These are phyloP conservation scores for Abrostola tripartita DNA, from an alignment of 2,888 invertebrate species.

Conservation along the genomic window DNA sequence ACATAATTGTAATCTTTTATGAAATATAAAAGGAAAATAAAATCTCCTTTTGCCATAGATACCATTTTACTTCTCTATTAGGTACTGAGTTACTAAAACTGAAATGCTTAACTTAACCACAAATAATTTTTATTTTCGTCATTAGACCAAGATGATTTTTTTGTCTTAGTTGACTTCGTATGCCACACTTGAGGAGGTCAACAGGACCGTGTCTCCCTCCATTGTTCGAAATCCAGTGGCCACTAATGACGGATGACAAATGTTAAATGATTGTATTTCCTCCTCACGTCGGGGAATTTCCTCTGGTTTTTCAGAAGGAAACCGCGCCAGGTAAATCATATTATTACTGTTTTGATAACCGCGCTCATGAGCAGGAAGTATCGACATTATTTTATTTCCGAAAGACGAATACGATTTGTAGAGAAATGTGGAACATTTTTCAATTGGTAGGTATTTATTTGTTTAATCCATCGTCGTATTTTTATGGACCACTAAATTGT, in stretches of 20 bases:
- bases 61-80: no score
- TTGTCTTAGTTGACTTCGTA: not conserved
- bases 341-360: constrained; percentile 26
- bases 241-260: constrained; percentile 12
- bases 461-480: not conserved
- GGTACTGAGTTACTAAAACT: no score
- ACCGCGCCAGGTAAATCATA: constrained; percentile 20
- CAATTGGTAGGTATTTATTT: not conserved
- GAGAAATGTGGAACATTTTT: not conserved
- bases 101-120: no score
- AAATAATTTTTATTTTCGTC: no score
- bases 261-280: constrained; percentile 48
- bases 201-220: not conserved
- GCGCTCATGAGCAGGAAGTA: constrained; percentile 12
- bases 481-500: no score
- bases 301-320: constrained; percentile 13
- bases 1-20: no score
- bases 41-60: no score
- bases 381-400: constrained; percentile 30
- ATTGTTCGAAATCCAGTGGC: not conserved
- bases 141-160: no score
- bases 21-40: no score
- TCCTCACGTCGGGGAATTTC: constrained; percentile 34
- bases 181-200: not conserved
- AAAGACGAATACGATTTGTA: not conserved